Percentiles rank a stretch among this genome's conserved stretches.
Evolutionary conservation across 2,888 invertebrate genomes (phyloP).

Genomic region (Coleophora flavipennella): DNA sequence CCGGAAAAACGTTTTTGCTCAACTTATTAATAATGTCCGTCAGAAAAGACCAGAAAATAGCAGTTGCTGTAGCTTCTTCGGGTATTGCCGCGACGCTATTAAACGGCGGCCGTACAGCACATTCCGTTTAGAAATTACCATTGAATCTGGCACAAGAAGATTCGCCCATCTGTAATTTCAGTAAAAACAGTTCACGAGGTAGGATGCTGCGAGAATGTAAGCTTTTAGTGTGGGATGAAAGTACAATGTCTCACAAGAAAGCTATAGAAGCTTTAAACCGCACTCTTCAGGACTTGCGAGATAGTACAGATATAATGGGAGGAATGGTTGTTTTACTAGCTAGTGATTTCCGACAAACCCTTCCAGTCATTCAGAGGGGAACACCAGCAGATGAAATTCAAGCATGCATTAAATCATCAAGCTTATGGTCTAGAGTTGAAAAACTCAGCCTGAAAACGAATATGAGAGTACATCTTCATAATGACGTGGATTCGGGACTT

Average conservation of each 20-base stretch:
- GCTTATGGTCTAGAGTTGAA: neutral
- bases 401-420: neutral
- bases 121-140: neutral
- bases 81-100: constrained; percentile 3
- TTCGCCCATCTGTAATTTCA: constrained; percentile 4
- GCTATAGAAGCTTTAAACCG: too few relatives aligned
- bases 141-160: constrained; percentile 3
- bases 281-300: too few relatives aligned
- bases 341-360: neutral
- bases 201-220: neutral
- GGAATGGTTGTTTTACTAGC: neutral
- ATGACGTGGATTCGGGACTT: too few relatives aligned
- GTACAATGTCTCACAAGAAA: too few relatives aligned
- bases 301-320: too few relatives aligned
- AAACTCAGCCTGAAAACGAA: neutral
- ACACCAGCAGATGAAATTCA: neutral
- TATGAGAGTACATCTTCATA: neutral
- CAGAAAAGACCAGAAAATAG: too few relatives aligned
- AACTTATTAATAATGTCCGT: too few relatives aligned
- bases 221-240: neutral
- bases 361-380: neutral
- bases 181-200: constrained; percentile 1
- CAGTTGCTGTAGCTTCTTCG: constrained; percentile 9
- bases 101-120: constrained; percentile 4
- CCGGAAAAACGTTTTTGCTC: too few relatives aligned